A percentile compares a stretch with the other conserved stretches of the same genome.
phyloP scores from a whole-genome alignment of 2,888 invertebrate species.

The Eledona agricola region DNA sequence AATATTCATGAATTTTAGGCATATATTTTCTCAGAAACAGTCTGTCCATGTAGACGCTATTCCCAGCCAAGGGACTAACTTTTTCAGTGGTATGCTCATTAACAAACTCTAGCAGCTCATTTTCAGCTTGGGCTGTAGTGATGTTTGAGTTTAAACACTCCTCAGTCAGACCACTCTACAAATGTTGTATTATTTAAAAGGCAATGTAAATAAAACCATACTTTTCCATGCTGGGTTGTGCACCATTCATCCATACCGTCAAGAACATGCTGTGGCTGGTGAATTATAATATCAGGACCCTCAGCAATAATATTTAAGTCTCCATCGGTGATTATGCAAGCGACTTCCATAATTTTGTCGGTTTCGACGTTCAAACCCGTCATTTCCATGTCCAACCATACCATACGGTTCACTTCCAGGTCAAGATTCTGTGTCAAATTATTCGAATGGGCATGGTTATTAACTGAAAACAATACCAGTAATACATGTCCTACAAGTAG shows the following conservation, averaged over 20 bases:
- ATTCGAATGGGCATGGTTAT: slow-evolving; percentile 6
- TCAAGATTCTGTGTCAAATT: slow-evolving; percentile 41
- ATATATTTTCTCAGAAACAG: slow-evolving; percentile 83
- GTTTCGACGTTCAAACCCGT: slow-evolving; percentile 83
- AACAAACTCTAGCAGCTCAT: slow-evolving; percentile 76
- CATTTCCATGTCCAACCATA: slow-evolving; percentile 89
- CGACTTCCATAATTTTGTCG: slow-evolving; percentile 88
- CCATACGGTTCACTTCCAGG: slow-evolving; percentile 63
- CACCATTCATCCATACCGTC: slow-evolving; percentile 88
- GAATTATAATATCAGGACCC: slow-evolving; percentile 79
- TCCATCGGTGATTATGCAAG: slow-evolving; percentile 86
- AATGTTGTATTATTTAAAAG: slow-evolving; percentile 41
- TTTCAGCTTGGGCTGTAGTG: slow-evolving; percentile 74
- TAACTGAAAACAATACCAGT: slow-evolving; percentile 6
- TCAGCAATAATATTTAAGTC: slow-evolving; percentile 78
- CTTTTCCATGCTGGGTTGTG: slow-evolving; percentile 77
- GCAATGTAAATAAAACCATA: slow-evolving; percentile 56
- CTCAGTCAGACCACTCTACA: slow-evolving; percentile 82
- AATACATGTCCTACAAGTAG: no score
- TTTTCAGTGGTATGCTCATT: slow-evolving; percentile 66
- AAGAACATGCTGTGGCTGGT: slow-evolving; percentile 78
- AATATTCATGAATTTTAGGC: slow-evolving; percentile 78
- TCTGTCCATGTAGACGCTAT: slow-evolving; percentile 87
- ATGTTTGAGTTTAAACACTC: slow-evolving; percentile 75
- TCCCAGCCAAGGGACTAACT: slow-evolving; percentile 84